phyloP scores from a whole-genome alignment of 2,797 vertebrate species.

The Enteromius anoplus region DNA sequence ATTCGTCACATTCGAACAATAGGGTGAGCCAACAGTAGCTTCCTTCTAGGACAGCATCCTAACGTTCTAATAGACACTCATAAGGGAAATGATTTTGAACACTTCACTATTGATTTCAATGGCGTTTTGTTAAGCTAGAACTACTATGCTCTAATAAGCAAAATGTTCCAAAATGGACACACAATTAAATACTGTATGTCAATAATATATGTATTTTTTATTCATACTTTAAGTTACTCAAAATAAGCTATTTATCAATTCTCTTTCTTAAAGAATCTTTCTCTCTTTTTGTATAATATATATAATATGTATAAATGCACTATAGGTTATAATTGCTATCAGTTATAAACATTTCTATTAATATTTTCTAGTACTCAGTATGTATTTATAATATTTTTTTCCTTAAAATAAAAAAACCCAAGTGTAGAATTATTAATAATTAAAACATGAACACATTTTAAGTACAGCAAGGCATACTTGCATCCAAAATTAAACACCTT shows the following conservation, averaged over 20 bases:
- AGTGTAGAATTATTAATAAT: neutral
- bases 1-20: neutral
- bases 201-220: neutral
- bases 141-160: neutral
- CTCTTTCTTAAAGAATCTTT: too few species aligned
- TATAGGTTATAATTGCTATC: neutral
- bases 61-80: neutral
- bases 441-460: neutral
- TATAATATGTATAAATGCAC: neutral
- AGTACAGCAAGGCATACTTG: neutral
- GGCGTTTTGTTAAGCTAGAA: neutral
- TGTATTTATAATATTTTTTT: neutral
- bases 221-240: neutral
- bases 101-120: neutral
- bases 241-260: neutral
- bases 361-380: neutral
- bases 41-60: neutral
- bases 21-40: neutral
- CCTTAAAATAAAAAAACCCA: too few species aligned
- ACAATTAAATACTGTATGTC: too few species aligned
- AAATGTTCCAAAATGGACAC: neutral
- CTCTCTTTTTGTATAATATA: neutral
- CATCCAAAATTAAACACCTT: neutral
- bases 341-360: neutral
- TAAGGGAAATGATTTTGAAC: neutral